A percentile compares a stretch with the other conserved stretches of the same genome.
These are phyloP conservation scores for Listronotus oregonensis DNA, from an alignment of 1,140 invertebrate species.

Conservation along the genomic window DNA sequence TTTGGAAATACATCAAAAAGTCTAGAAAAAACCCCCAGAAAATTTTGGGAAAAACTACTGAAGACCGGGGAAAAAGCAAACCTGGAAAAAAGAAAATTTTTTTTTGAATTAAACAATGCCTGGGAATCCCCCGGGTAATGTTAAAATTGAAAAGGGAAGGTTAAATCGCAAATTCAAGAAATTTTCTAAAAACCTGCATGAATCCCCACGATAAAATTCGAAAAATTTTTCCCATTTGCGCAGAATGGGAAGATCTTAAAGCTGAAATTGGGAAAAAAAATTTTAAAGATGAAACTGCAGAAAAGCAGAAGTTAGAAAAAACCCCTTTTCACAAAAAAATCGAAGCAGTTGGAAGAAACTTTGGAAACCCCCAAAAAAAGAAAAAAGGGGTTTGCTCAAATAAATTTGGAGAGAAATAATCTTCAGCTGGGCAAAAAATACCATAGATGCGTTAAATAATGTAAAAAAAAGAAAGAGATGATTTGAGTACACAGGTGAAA, in stretches of 20 bases:
- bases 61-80: too few species aligned
- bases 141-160: too few species aligned
- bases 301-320: not conserved
- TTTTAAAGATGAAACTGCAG: not conserved
- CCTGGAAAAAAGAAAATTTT: too few species aligned
- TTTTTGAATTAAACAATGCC: too few species aligned
- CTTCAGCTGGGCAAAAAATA: too few species aligned
- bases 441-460: too few species aligned
- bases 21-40: slow-evolving; percentile 8
- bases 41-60: slow-evolving; percentile 1
- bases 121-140: not conserved
- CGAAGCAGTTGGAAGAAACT: too few species aligned
- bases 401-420: too few species aligned
- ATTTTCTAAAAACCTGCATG: not conserved
- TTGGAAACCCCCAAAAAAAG: too few species aligned
- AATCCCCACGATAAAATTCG: not conserved
- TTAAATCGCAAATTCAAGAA: not conserved
- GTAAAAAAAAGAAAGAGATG: not conserved
- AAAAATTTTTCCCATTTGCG: not conserved
- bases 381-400: too few species aligned
- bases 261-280: slow-evolving; percentile 3
- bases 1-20: slow-evolving; percentile 16
- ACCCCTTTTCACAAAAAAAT: not conserved
- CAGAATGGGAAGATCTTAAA: not conserved
- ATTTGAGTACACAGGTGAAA: too few species aligned